These are phyloP conservation scores for Drosophila yakuba DNA, from an alignment of 1,140 invertebrate species.

Conservation along the genomic window DNA sequence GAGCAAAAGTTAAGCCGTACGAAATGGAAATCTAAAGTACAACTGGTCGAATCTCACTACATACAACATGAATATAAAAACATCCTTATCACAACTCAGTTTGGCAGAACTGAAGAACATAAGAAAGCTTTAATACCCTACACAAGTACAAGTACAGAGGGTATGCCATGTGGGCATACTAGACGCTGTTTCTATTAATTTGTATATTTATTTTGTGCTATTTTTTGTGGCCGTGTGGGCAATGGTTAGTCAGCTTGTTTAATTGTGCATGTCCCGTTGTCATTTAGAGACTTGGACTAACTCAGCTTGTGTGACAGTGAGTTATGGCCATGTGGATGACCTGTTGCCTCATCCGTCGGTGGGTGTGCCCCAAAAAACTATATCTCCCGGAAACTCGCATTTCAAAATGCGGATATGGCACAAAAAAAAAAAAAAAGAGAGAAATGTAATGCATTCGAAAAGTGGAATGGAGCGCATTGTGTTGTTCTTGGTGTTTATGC, in stretches of 20 bases:
- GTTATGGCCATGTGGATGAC: conserved; percentile 41
- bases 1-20: background rate
- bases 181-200: background rate
- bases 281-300: conserved; percentile 45
- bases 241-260: conserved; percentile 61
- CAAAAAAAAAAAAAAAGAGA: conserved; percentile 1
- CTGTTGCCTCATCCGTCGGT: conserved; percentile 48
- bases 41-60: too few relatives aligned
- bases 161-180: background rate
- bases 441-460: background rate
- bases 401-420: conserved; percentile 40
- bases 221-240: conserved; percentile 15
- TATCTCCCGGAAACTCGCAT: conserved; percentile 7
- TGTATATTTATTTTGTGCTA: background rate
- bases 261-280: conserved; percentile 77
- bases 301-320: conserved; percentile 29
- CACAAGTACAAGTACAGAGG: too few relatives aligned
- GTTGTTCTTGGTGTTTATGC: conserved; percentile 9
- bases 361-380: conserved; percentile 16
- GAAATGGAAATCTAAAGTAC: too few relatives aligned
- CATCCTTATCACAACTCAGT: too few relatives aligned
- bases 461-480: background rate
- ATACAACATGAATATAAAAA: too few relatives aligned
- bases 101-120: too few relatives aligned
- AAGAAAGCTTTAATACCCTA: background rate